These are phyloP conservation scores for Coelopa frigida DNA, from an alignment of 1,140 invertebrate species.

Conservation along the genomic window DNA sequence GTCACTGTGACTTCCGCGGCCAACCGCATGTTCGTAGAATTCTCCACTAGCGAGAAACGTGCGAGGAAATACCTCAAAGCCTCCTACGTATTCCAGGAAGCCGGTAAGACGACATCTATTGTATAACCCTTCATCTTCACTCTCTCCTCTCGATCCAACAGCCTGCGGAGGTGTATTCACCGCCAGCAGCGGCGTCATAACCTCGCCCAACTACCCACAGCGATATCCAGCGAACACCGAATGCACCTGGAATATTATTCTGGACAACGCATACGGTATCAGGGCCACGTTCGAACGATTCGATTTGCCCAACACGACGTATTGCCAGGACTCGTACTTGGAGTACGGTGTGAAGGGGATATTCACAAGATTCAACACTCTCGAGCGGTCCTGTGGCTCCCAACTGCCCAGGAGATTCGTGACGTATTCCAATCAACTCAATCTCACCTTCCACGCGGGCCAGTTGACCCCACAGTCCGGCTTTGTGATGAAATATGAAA, in stretches of 20 bases:
- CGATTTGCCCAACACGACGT: constrained; percentile 22
- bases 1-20: no score
- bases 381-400: constrained; percentile 18
- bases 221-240: constrained; percentile 58
- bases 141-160: no score
- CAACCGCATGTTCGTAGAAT: no score
- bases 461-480: no score
- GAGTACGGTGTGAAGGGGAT: constrained; percentile 9
- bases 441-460: constrained; percentile 14
- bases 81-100: no score
- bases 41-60: no score
- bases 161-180: constrained; percentile 69
- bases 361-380: constrained; percentile 11
- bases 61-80: no score
- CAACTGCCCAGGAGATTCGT: background rate
- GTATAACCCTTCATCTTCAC: no score
- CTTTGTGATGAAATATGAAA: no score
- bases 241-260: constrained; percentile 72
- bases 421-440: constrained; percentile 14
- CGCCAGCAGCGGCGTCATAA: constrained; percentile 57
- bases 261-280: constrained; percentile 33
- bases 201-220: constrained; percentile 74
- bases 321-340: constrained; percentile 19
- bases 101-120: no score
- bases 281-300: constrained; percentile 16